Conservation (phyloP, 2,888 invertebrate genomes). For the Drosophila prolongata region DNA sequence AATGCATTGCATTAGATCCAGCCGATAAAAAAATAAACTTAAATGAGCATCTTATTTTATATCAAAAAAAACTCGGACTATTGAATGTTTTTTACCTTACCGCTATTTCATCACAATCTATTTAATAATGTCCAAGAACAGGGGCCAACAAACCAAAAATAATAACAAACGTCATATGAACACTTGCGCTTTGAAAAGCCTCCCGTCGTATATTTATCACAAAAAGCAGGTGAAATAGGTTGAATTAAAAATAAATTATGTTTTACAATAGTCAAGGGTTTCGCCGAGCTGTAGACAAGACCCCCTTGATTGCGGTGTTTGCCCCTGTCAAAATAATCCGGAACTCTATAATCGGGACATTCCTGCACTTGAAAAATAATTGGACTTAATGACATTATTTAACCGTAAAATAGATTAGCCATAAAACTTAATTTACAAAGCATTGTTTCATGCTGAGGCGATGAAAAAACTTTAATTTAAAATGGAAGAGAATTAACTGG, state of each 20-base stretch:
- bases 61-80: too few species aligned
- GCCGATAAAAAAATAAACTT: too few species aligned
- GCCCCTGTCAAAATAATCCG: conserved; percentile 11
- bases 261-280: conserved; percentile 13
- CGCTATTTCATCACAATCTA: background rate
- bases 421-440: too few species aligned
- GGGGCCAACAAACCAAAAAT: background rate
- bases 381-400: background rate
- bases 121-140: background rate
- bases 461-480: too few species aligned
- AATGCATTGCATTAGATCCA: too few species aligned
- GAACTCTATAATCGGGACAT: conserved; percentile 5
- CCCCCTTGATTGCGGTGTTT: conserved; percentile 18
- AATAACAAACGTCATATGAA: conserved; percentile 20
- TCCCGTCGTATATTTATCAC: conserved; percentile 17
- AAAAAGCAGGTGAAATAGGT: background rate
- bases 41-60: too few species aligned
- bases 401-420: too few species aligned
- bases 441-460: too few species aligned
- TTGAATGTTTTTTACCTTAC: too few species aligned
- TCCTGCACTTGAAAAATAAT: conserved; percentile 14
- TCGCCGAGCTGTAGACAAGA: conserved; percentile 10
- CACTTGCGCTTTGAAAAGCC: conserved; percentile 8
- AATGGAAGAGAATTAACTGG: too few species aligned
- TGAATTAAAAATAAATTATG: conserved; percentile 39